These are phyloP conservation scores for Deilephila porcellus DNA, from an alignment of 2,888 invertebrate genomes.

Conservation along the genomic window DNA sequence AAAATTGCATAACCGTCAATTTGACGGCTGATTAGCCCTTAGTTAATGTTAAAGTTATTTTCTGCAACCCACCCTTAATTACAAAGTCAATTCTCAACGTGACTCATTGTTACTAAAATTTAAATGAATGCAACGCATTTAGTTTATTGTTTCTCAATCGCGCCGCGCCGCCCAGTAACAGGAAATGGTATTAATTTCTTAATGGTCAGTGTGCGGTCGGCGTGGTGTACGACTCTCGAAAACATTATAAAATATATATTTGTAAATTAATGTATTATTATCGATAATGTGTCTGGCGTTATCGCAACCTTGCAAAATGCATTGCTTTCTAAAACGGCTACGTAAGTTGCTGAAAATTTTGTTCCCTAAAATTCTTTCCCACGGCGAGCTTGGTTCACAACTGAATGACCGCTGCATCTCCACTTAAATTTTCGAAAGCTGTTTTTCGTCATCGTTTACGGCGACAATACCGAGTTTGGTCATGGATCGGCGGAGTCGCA, in stretches of 20 bases:
- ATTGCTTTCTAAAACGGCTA: neutral
- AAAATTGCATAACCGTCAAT: too few species aligned
- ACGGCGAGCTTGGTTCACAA: neutral
- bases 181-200: conserved; percentile 25
- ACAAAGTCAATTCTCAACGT: neutral
- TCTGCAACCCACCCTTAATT: too few species aligned
- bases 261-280: conserved; percentile 38
- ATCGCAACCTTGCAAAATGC: conserved; percentile 41
- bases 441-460: conserved; percentile 46
- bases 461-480: conserved; percentile 46
- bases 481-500: conserved; percentile 39
- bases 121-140: neutral
- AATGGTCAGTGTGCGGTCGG: conserved; percentile 29
- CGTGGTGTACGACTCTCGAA: neutral
- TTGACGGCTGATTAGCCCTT: too few species aligned
- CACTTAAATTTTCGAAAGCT: conserved; percentile 47
- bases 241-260: neutral
- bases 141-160: conserved; percentile 8
- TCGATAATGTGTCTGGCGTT: conserved; percentile 39
- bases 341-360: neutral
- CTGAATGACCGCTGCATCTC: conserved; percentile 13
- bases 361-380: conserved; percentile 29
- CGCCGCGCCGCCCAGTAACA: conserved; percentile 12
- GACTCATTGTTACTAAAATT: neutral
- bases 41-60: too few species aligned